Conservation (phyloP, 2,797 vertebrate species). For the Neomorphus geoffroyi region DNA sequence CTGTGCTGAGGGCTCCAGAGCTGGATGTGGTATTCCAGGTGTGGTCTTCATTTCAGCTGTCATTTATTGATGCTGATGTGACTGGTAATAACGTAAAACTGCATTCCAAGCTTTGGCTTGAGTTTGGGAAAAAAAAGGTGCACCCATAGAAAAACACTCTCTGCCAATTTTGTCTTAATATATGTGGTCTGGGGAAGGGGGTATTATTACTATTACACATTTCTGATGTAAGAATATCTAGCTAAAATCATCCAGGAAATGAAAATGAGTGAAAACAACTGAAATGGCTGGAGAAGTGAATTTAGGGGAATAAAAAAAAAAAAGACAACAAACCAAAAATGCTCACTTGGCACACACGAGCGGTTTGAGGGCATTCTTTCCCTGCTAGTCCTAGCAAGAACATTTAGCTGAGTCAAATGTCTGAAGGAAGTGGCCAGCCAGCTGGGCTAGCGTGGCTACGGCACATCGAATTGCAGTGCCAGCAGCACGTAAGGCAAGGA, state of each 20-base stretch:
- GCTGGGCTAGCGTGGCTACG: not conserved
- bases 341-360: not conserved
- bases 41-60: not conserved
- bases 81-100: not conserved
- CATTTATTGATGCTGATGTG: not conserved
- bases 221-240: not conserved
- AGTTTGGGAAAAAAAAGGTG: not conserved
- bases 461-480: fast-evolving
- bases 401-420: not conserved
- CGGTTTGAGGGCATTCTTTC: not conserved
- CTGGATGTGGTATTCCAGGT: too few species aligned
- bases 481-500: fast-evolving
- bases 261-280: not conserved
- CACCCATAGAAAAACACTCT: not conserved
- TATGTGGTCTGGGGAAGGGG: not conserved
- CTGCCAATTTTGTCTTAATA: not conserved
- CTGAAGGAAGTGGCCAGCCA: not conserved
- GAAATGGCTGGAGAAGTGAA: not conserved
- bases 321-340: not conserved
- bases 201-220: not conserved
- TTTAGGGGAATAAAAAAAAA: fast-evolving
- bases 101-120: not conserved
- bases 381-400: not conserved
- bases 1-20: too few species aligned
- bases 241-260: not conserved